Evolutionary conservation across 2,888 invertebrate genomes (phyloP).

Genomic region (Drosophila prolongata): DNA sequence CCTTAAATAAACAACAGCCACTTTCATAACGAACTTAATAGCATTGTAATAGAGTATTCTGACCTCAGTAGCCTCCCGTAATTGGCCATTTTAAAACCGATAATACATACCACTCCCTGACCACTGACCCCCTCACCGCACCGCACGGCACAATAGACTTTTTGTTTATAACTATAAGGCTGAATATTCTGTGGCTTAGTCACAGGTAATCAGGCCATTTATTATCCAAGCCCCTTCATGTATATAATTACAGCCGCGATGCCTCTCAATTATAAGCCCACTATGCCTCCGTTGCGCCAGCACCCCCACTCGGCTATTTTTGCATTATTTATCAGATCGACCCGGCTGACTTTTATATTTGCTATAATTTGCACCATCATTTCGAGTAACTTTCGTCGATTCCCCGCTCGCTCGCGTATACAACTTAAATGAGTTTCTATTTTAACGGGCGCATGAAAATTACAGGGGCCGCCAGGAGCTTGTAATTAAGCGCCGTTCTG

Average conservation of each 20-base stretch:
- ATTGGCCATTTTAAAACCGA: slow-evolving; percentile 31
- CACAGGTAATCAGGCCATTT: slow-evolving; percentile 45
- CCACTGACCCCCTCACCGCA: not conserved
- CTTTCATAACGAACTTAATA: slow-evolving; percentile 6
- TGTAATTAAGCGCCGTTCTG: slow-evolving; percentile 63
- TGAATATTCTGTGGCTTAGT: slow-evolving; percentile 27
- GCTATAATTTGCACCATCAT: slow-evolving; percentile 62
- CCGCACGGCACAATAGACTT: not conserved
- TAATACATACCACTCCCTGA: slow-evolving; percentile 3
- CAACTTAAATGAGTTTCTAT: slow-evolving; percentile 53
- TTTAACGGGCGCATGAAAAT: slow-evolving; percentile 57
- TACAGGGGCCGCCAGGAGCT: slow-evolving; percentile 57
- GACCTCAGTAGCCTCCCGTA: slow-evolving; percentile 17
- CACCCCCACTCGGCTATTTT: slow-evolving; percentile 32
- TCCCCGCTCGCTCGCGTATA: slow-evolving; percentile 19
- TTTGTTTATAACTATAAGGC: slow-evolving; percentile 7
- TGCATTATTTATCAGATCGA: slow-evolving; percentile 65
- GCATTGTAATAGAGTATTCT: slow-evolving; percentile 15
- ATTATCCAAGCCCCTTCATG: slow-evolving; percentile 48
- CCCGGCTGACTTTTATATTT: slow-evolving; percentile 39
- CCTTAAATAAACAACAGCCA: slow-evolving; percentile 3
- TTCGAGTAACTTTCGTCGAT: slow-evolving; percentile 46
- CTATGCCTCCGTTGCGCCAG: slow-evolving; percentile 1
- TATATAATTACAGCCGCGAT: slow-evolving; percentile 51
- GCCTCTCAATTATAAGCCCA: slow-evolving; percentile 49